Evolutionary conservation across 2,797 vertebrate species (phyloP), one percentile per base, ranked within the genome.

Genomic region (Capromys pilorides): DNA sequence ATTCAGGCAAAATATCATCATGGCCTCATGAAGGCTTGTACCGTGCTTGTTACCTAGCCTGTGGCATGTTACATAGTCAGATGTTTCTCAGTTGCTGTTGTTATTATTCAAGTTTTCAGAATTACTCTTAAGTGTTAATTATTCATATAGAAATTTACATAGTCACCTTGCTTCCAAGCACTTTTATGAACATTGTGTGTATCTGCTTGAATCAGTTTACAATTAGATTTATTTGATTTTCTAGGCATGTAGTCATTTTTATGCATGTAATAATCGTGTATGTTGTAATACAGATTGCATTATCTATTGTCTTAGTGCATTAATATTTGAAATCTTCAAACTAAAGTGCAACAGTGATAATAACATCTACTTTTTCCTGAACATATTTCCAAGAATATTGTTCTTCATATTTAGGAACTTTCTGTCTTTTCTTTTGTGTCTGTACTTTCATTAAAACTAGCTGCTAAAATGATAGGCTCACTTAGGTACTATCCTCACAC

Each of bases 381-480:
- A 85, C 59, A 96, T 90, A 90, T 78, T 13, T 39, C 57, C 90
- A 80, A 82, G 54, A 67, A 41, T 24, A 82, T 22, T 81, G 33
- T 82, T 96, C 95, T 81, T 12, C 26, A 57, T 49, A 77, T 88
- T 95, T 80, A 91, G 61, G 9, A 83, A 71, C 89, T 95, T 91
- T 51, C 73, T 57, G 62, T 66, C 31, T 82, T 59, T 85, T 94
- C 49, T 45, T 83, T 69, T 78, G 45, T 45, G 92, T 95, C 92
- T 90, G 69, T 80, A 26, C 24, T 75, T 93, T 79, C 31, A 67
- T n/a, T 6, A 86, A 64, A 36, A 94, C 57, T 33, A 66, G 66
- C 16, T 84, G 75, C 39, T 24, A 78, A 75, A 24, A 19, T 28
- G 71, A 81, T 21, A 90, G 45, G 57, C 75, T 80, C 49, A 7